Conservation (phyloP, 2,888 invertebrate species). For the Acanthosoma haemorrhoidale region DNA sequence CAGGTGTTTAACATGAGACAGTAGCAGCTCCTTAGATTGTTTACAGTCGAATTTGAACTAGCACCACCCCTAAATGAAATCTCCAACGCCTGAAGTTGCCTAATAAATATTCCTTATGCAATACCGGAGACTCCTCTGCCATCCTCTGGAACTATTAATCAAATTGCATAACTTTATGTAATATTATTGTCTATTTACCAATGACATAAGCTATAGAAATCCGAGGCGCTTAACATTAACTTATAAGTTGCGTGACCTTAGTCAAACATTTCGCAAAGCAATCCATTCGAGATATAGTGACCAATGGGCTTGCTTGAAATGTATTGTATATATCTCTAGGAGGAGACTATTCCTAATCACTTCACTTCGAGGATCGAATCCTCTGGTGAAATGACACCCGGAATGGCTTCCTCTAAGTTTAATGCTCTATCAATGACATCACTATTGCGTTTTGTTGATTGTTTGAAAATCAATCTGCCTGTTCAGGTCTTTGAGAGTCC, state of each 20-base stretch:
- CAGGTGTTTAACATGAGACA: neutral
- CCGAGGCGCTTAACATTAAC: neutral
- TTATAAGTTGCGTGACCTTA: neutral
- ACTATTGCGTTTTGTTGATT: too few relatives aligned
- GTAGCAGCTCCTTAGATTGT: neutral
- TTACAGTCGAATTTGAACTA: neutral
- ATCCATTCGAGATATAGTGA: too few relatives aligned
- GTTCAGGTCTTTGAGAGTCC: too few relatives aligned
- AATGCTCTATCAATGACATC: too few relatives aligned
- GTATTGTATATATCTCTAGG: too few relatives aligned
- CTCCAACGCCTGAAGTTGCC: neutral
- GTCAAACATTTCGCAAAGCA: neutral
- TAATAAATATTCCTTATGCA: neutral
- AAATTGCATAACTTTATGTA: conserved; percentile 12
- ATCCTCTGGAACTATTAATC: conserved; percentile 6
- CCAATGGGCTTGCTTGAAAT: too few relatives aligned
- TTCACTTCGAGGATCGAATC: too few relatives aligned
- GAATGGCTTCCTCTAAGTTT: too few relatives aligned
- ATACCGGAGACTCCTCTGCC: neutral
- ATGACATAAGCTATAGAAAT: neutral
- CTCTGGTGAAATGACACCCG: too few relatives aligned
- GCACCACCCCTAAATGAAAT: neutral
- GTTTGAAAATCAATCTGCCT: too few relatives aligned
- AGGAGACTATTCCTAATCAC: too few relatives aligned
- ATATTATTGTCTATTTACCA: neutral